Evolutionary conservation across 2,797 vertebrate species (phyloP).

Genomic region (Cyprinodon diabolis): DNA sequence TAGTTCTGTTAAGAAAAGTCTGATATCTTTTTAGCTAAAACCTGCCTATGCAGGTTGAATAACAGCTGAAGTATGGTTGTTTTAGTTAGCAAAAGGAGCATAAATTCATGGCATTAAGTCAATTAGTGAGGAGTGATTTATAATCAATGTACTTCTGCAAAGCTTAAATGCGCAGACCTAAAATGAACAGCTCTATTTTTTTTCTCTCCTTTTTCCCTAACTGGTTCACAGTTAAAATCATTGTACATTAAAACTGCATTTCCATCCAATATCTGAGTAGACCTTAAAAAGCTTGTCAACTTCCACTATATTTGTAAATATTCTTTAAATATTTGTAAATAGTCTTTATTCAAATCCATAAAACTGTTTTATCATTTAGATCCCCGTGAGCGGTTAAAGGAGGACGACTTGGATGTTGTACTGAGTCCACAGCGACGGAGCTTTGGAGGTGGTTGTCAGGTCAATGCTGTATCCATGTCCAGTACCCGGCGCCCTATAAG

Average conservation of each 20-base stretch:
- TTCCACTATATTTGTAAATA: too few species aligned
- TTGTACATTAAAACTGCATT: background rate
- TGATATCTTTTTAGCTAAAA: too few species aligned
- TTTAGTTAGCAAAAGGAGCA: too few species aligned
- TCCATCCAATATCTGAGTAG: background rate
- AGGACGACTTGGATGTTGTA: constrained; percentile 95
- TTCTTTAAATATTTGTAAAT: background rate
- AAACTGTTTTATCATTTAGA: constrained; percentile 74
- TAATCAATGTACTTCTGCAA: too few species aligned
- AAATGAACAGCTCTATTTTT: too few species aligned
- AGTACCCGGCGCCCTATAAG: constrained; percentile 87
- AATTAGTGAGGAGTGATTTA: too few species aligned
- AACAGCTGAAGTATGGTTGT: too few species aligned
- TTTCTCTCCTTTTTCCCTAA: too few species aligned
- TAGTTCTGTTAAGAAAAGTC: too few species aligned
- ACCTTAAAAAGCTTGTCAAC: background rate
- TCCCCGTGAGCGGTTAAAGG: constrained; percentile 94
- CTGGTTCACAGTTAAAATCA: background rate
- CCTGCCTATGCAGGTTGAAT: too few species aligned
- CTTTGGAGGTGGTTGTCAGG: constrained; percentile 96
- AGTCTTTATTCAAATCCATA: background rate
- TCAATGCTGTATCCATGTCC: constrained; percentile 75
- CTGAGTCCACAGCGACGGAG: constrained; percentile 95
- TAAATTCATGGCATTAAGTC: too few species aligned
- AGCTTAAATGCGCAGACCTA: too few species aligned